phyloP scores from a whole-genome alignment of 2,888 invertebrate species.

The Osedax frankpressi region DNA sequence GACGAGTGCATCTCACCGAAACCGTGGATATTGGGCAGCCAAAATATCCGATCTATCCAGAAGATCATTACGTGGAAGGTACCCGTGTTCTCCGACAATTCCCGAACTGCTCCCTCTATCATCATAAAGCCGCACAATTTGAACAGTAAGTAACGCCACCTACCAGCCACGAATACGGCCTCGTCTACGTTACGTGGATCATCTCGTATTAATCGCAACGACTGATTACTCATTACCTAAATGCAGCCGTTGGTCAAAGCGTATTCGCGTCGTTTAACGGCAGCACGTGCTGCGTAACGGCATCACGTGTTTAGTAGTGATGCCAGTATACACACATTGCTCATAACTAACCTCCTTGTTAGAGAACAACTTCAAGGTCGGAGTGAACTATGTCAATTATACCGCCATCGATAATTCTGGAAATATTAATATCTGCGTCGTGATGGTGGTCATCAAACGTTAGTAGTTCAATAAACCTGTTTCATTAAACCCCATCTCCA shows the following conservation, averaged over 20 bases:
- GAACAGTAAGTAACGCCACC: background rate
- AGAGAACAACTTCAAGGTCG: slow-evolving; percentile 49
- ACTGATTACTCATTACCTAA: too few species aligned
- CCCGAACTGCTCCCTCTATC: slow-evolving; percentile 39
- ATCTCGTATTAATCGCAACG: too few species aligned
- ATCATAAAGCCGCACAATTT: slow-evolving; percentile 28
- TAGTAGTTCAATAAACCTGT: too few species aligned
- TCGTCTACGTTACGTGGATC: slow-evolving; percentile 52
- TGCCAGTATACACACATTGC: too few species aligned
- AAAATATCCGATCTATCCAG: background rate
- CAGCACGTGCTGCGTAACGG: too few species aligned
- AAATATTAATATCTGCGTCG: slow-evolving; percentile 55
- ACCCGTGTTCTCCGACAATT: slow-evolving; percentile 54
- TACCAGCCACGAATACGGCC: slow-evolving; percentile 51
- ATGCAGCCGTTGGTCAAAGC: too few species aligned
- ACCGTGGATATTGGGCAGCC: slow-evolving; percentile 43
- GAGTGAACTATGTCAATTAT: slow-evolving; percentile 53
- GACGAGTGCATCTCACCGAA: slow-evolving; percentile 53
- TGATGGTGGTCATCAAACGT: slow-evolving; percentile 51
- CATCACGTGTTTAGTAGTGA: too few species aligned
- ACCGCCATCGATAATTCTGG: slow-evolving; percentile 54
- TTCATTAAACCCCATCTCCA: too few species aligned
- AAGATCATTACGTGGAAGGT: slow-evolving; percentile 51
- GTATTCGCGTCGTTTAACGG: too few species aligned
- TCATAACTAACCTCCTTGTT: too few species aligned